Base-by-base conservation (phyloP, 2,888 invertebrate species). In the Temnothorax unifasciatus region DNA sequence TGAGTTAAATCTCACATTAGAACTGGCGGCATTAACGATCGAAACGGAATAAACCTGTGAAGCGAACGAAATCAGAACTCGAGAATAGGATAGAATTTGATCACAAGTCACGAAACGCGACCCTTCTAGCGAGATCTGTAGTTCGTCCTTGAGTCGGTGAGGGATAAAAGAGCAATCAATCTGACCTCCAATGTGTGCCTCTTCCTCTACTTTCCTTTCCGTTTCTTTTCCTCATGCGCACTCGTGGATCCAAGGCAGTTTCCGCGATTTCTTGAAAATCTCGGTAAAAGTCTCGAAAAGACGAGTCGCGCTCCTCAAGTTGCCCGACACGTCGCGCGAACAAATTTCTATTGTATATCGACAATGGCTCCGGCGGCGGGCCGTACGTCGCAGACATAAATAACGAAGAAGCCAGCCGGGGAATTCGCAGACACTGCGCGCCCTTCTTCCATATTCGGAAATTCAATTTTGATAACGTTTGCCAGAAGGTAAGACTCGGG, bases 391-490 rank as follows among this genome's bases (percentile, higher is more conserved):
- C 81, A 85, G 85, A 92, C 93, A 93, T 93, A 93, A 93, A 93
- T 92, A 93, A 92, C 89, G 88, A 90, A 83, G 88, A 83, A 82
- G 74, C 86, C 73, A 77, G 68, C 69, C 61, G 38, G 41, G 54
- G 47, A 44, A 76, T 44, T 71, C 83, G 69, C 74, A 57, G 69
- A 61, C 68, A 69, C 71, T 59, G 75, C 82, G 54, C 50, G 75
- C 85, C 47, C 79, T 81, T 73, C 79, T 73, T 73, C 73, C 79
- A 73, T 73, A 86, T 92, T 91, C 86, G 89, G 88, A 92, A 93
- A 93, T 93, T 93, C 92, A 93, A 93, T 93, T 93, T 92, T 92
- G 90, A 93, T 92, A 92, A 92, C 90, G 90, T 86, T 87, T 89
- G 86, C 87, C 89, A 87, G 88, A 89, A 87, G 89, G 89, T 86